These are phyloP conservation scores for Bombus waltoni DNA, from an alignment of 1,140 invertebrate species.

Conservation along the genomic window DNA sequence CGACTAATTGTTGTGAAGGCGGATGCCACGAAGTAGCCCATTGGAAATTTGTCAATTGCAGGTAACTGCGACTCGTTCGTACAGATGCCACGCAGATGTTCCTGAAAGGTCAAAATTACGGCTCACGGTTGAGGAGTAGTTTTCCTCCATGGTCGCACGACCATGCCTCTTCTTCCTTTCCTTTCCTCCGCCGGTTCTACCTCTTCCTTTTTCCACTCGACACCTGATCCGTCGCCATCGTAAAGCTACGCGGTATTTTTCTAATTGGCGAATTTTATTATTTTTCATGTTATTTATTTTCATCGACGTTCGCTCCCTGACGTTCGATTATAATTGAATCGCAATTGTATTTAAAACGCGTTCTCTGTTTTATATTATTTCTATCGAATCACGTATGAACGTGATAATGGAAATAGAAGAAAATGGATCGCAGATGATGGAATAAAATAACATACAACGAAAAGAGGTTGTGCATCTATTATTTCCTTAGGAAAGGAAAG, in stretches of 20 bases:
- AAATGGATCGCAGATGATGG: too few species aligned
- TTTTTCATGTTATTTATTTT: not conserved
- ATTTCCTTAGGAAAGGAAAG: too few species aligned
- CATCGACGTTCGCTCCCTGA: too few species aligned
- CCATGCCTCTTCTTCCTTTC: constrained; percentile 6
- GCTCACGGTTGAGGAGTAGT: constrained; percentile 51
- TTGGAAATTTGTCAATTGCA: constrained; percentile 71
- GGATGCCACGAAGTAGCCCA: constrained; percentile 60
- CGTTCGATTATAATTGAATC: too few species aligned
- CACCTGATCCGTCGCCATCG: not conserved
- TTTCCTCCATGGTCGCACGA: constrained; percentile 30
- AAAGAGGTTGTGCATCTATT: too few species aligned
- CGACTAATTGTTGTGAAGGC: constrained; percentile 67
- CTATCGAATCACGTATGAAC: too few species aligned
- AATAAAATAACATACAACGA: too few species aligned
- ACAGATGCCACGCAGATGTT: constrained; percentile 65
- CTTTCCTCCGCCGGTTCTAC: not conserved
- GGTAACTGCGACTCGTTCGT: constrained; percentile 62
- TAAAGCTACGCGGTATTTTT: not conserved
- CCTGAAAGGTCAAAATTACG: constrained; percentile 68
- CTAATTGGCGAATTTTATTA: not conserved
- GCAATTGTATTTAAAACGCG: too few species aligned
- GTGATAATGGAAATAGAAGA: too few species aligned
- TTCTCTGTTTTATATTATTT: too few species aligned
- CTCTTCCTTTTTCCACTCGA: constrained; percentile 3